These are phyloP conservation scores for Hoplias malabaricus DNA, from an alignment of 2,113 vertebrate genomes.

Conservation along the genomic window DNA sequence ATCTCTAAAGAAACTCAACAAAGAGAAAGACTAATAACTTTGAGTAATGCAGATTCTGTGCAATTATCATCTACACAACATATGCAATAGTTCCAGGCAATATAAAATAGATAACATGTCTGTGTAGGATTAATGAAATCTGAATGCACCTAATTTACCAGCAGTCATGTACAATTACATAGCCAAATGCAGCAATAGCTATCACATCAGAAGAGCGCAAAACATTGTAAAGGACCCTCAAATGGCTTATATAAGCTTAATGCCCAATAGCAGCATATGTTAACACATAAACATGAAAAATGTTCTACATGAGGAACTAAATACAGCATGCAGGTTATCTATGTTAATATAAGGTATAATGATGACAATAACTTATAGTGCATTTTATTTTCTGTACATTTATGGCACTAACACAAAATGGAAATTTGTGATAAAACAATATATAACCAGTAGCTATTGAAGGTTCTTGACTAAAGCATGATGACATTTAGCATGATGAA, in stretches of 20 bases:
- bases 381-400: background rate
- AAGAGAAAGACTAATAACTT: background rate
- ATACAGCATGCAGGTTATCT: background rate
- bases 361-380: background rate
- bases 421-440: background rate
- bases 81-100: background rate
- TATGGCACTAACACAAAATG: background rate
- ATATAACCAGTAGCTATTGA: background rate
- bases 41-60: background rate
- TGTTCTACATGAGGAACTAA: background rate
- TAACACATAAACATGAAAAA: conserved; percentile 4
- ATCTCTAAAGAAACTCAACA: background rate
- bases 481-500: too few relatives aligned
- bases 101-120: background rate
- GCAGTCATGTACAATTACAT: background rate
- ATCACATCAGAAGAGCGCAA: background rate
- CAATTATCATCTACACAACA: background rate
- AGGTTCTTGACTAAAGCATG: too few relatives aligned
- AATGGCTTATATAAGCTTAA: background rate
- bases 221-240: background rate
- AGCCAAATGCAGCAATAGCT: background rate
- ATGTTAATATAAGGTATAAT: conserved; percentile 1
- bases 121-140: background rate
- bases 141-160: background rate
- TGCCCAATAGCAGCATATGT: background rate